A percentile compares a stretch with the other conserved stretches of the same genome.
Evolutionary conservation across 2,888 invertebrate genomes (phyloP).

Genomic region (Spisula subtruncata): DNA sequence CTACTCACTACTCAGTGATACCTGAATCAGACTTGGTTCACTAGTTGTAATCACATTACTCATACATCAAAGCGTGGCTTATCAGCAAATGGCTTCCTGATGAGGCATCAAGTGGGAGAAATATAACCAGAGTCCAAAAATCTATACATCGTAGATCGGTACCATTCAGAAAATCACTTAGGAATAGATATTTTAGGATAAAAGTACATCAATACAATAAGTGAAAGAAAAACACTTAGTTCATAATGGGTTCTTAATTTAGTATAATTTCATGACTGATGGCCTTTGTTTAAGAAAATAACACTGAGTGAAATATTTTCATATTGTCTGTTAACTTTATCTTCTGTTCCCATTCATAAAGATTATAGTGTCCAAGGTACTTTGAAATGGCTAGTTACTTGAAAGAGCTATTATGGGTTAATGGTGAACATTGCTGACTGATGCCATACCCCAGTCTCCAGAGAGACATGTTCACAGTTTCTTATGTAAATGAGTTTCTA

Average conservation of each 20-base stretch:
- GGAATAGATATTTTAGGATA: too few species aligned
- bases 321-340: too few species aligned
- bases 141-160: too few species aligned
- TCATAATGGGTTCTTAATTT: too few species aligned
- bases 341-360: neutral
- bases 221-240: too few species aligned
- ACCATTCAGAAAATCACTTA: neutral
- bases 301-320: too few species aligned
- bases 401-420: constrained; percentile 15
- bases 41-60: constrained; percentile 39
- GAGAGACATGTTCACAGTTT: constrained; percentile 62
- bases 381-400: neutral
- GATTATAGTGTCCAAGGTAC: neutral
- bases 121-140: neutral
- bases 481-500: constrained; percentile 60
- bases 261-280: too few species aligned
- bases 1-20: constrained; percentile 13
- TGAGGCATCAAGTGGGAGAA: constrained; percentile 10
- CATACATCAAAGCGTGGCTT: constrained; percentile 40
- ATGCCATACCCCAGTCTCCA: constrained; percentile 40
- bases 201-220: too few species aligned
- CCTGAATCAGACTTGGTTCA: constrained; percentile 52
- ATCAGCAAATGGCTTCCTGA: constrained; percentile 36
- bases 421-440: constrained; percentile 1
- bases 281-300: too few species aligned